Evolutionary conservation across 2,113 vertebrate genomes (phyloP), one percentile per base, ranked within the genome.

Genomic region (Sorex araneus): DNA sequence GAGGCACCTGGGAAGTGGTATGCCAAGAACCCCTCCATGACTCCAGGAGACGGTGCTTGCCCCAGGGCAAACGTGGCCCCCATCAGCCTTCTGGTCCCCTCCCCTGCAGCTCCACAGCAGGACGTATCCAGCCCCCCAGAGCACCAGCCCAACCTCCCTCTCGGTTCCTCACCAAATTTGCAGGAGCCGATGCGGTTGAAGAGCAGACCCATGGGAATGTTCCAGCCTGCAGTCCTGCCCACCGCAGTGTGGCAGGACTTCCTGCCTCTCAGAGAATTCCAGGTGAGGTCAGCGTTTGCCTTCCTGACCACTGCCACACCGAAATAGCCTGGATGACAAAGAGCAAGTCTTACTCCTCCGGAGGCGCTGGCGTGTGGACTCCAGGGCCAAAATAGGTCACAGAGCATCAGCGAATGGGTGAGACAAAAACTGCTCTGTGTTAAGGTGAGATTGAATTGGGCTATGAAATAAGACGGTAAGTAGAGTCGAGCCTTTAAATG

Each of bases 191-290:
- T 98, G 8, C 16, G 11, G 30, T 95, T 96, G 94, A 97, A 94
- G 81, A 99, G 97, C 57, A 96, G 93, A 9, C 98, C 98, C 97
- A 99, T 97, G 82, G 99, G 99, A 36, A 99, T 92, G 94, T 98
- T 99, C 99, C 99, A 99, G 90, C 99, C 99, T 4, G 98, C 99
- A 0, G 98, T 99, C 76, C 98, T 98, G 74, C 96, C 98, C 0
- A 99, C 23, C 0, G 96, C 99, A 0, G 99, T 99, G 96, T 99
- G 99, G 96, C 99, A 99, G 0, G 99, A 99, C 95, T 93, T 99
- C 96, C 90, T 98, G 8, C 97, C 98, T 93, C n/a, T 74, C 94
- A 99, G 97, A 1, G 43, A 97, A 0, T 93, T 96, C 99, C 99
- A 99, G 21, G 90, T 98, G 91, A 99, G 16, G 0, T 47, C 88